These are phyloP conservation scores for Hydraecia micacea DNA, from an alignment of 2,888 invertebrate genomes.

Conservation along the genomic window DNA sequence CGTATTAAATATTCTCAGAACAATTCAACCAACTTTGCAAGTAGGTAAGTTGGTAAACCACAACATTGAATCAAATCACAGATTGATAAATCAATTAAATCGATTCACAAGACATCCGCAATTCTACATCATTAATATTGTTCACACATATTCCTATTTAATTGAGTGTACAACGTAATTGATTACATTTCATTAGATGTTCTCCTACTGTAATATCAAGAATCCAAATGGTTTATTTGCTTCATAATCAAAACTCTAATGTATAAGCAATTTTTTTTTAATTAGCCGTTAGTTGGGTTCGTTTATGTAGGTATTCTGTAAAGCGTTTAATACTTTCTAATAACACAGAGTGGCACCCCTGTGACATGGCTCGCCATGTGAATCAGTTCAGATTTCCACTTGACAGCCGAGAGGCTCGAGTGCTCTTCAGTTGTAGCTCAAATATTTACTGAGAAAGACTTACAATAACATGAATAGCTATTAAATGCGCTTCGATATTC, in stretches of 20 bases:
- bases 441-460: constrained; percentile 71
- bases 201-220: neutral
- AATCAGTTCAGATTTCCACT: constrained; percentile 72
- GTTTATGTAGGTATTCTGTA: neutral
- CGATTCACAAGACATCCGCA: neutral
- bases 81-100: constrained; percentile 11
- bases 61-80: constrained; percentile 8
- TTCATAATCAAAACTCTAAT: neutral
- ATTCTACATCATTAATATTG: constrained; percentile 13
- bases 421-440: constrained; percentile 65
- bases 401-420: constrained; percentile 65
- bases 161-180: constrained; percentile 11
- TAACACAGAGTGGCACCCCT: constrained; percentile 32
- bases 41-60: neutral
- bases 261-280: neutral
- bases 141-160: constrained; percentile 9
- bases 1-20: neutral
- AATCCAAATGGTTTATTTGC: neutral
- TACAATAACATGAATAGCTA: constrained; percentile 66
- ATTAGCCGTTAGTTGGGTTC: neutral
- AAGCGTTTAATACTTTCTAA: constrained; percentile 20
- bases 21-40: neutral
- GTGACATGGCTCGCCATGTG: constrained; percentile 65
- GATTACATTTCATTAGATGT: neutral
- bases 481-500: constrained; percentile 44